Base-by-base conservation (phyloP, 2,888 invertebrate species). In the Sabatieria punctata region DNA sequence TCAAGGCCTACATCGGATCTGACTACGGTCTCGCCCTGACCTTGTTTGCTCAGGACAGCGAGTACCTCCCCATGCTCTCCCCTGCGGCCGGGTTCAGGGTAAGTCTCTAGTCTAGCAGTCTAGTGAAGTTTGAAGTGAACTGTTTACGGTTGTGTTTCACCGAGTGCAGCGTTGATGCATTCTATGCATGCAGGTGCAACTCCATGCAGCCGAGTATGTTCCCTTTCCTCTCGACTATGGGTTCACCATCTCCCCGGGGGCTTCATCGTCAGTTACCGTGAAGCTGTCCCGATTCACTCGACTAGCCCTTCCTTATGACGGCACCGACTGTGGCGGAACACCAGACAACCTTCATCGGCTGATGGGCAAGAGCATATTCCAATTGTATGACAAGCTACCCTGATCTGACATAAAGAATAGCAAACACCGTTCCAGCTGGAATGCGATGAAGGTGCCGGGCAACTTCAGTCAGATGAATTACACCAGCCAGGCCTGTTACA, bases 171-270 rank as follows among this genome's bases (percentile, higher is more conserved):
- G 15, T 8, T 30, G 30, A 15, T 30, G 15, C 30, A 30, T 30
- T 36, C n/a, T n/a, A 40, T 13, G 15, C 8, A 8, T 36, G 13
- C 46, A 46, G 46, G 42, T 46, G 25, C 37, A 45, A 23, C 40
- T 49, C 19, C 46, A 45, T 18, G 35, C 49, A 2, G 22, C 33
- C 2, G 45, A 46, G 40, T 42, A 45, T 25, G 35, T 42, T 1
- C 46, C 49, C 15, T 39, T 46, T 13, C 49, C 49, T 4, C 43
- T 46, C 2, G 46, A 46, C 24, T 13, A 36, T 6, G 49, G 49
- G 1, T 45, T 49, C 40, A 46, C 49, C 1, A 42, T 49, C 2
- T 43, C 43, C 8, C 49, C 49, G 8, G 49, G 49, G 2, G 23
- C 39, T 2, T 21, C 22, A 18, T 46, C 46, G 11, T 24, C 39